Evolutionary conservation across 2,888 invertebrate species (phyloP).

Genomic region (Doris montereyensis): DNA sequence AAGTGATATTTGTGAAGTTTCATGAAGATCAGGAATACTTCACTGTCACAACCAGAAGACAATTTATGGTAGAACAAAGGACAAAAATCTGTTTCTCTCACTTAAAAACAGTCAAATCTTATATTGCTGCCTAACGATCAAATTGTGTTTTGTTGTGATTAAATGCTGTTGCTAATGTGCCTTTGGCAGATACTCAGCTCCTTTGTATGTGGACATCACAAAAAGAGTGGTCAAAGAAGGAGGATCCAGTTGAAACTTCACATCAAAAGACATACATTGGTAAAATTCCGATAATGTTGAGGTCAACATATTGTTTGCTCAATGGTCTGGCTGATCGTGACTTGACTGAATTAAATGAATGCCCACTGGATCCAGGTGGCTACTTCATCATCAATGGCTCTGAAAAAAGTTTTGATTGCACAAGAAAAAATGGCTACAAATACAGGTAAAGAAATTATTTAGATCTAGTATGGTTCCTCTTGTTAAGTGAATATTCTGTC

Average conservation of each 20-base stretch:
- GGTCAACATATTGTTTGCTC: slow-evolving; percentile 96
- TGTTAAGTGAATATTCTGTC: no score
- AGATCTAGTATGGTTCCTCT: no score
- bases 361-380: slow-evolving; percentile 98
- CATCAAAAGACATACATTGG: slow-evolving; percentile 83
- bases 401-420: slow-evolving; percentile 97
- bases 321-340: slow-evolving; percentile 97
- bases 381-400: slow-evolving; percentile 99
- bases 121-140: no score
- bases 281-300: slow-evolving; percentile 99
- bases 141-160: not conserved
- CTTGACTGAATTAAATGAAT: slow-evolving; percentile 98
- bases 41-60: no score
- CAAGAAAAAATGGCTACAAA: slow-evolving; percentile 99
- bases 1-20: no score
- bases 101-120: no score
- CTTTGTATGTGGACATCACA: slow-evolving; percentile 98
- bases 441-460: no score
- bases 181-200: slow-evolving; percentile 86
- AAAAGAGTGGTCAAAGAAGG: slow-evolving; percentile 94
- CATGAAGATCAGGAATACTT: no score
- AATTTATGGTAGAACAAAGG: no score
- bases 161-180: not conserved
- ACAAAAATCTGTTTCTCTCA: no score
- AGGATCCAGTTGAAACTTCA: slow-evolving; percentile 84